Evolutionary conservation across 2,888 invertebrate species (phyloP).

Genomic region (Sacculina carcini): DNA sequence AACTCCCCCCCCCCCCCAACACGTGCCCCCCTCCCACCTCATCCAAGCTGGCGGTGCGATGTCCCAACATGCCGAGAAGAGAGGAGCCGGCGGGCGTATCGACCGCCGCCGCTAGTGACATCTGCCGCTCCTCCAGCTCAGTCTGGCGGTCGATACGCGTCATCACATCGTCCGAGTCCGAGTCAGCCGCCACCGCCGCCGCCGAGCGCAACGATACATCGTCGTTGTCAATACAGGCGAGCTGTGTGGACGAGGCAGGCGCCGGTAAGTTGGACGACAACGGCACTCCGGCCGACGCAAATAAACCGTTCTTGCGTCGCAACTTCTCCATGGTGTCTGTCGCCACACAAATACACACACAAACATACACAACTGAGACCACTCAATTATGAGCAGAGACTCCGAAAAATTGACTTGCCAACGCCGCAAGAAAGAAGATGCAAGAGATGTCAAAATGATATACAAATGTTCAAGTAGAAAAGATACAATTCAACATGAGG

Average conservation of each 20-base stretch:
- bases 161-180: background rate
- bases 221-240: conserved; percentile 10
- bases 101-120: conserved; percentile 9
- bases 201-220: conserved; percentile 1
- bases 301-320: conserved; percentile 34
- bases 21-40: background rate
- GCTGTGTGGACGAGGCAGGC: conserved; percentile 3
- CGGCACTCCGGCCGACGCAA: conserved; percentile 15
- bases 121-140: conserved; percentile 1
- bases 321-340: conserved; percentile 32
- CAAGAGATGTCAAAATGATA: too few species aligned
- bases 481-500: too few species aligned
- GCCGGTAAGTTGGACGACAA: conserved; percentile 1
- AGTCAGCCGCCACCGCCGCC: conserved; percentile 5
- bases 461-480: too few species aligned
- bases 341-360: too few species aligned
- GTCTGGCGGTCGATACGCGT: background rate
- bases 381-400: too few species aligned
- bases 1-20: background rate
- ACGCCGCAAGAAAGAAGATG: too few species aligned
- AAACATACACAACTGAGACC: too few species aligned
- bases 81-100: conserved; percentile 10
- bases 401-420: too few species aligned
- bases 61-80: background rate
- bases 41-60: background rate